These are phyloP conservation scores for Strigamia transsilvanica DNA, from an alignment of 2,888 invertebrate genomes.

Conservation along the genomic window DNA sequence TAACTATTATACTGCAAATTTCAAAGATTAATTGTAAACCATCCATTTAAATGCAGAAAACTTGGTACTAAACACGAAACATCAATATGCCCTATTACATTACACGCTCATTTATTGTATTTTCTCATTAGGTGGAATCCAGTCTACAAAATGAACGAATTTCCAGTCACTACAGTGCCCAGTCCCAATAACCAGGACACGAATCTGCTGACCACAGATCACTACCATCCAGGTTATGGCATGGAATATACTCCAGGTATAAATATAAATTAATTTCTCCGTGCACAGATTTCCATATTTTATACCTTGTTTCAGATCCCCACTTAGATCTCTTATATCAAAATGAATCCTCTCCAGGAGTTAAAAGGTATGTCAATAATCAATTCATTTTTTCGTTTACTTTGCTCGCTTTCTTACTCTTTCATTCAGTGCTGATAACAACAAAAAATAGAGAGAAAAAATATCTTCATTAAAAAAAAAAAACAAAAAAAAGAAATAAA, in stretches of 20 bases:
- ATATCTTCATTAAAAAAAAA: constrained; percentile 2
- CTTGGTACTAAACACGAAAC: too few species aligned
- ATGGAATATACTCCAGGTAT: constrained; percentile 51
- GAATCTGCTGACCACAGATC: constrained; percentile 10
- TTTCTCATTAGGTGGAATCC: constrained; percentile 51
- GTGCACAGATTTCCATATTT: neutral
- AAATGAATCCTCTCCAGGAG: constrained; percentile 48
- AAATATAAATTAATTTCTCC: neutral
- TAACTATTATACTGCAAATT: too few species aligned
- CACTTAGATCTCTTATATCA: constrained; percentile 54
- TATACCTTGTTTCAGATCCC: constrained; percentile 43
- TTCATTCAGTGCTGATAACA: neutral
- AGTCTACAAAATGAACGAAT: constrained; percentile 54
- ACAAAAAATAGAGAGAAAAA: neutral
- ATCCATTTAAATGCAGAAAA: too few species aligned
- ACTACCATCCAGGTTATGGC: constrained; percentile 50
- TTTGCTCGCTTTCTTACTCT: neutral
- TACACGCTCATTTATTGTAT: too few species aligned
- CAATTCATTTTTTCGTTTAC: neutral
- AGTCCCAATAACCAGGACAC: constrained; percentile 30
- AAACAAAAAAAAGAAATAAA: neutral
- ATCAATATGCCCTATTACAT: too few species aligned
- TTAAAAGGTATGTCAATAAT: constrained; percentile 50
- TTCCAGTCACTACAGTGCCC: constrained; percentile 51
- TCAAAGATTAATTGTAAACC: neutral